These are phyloP conservation scores for Drosophila greeni DNA, from an alignment of 2,888 invertebrate species.

Conservation along the genomic window DNA sequence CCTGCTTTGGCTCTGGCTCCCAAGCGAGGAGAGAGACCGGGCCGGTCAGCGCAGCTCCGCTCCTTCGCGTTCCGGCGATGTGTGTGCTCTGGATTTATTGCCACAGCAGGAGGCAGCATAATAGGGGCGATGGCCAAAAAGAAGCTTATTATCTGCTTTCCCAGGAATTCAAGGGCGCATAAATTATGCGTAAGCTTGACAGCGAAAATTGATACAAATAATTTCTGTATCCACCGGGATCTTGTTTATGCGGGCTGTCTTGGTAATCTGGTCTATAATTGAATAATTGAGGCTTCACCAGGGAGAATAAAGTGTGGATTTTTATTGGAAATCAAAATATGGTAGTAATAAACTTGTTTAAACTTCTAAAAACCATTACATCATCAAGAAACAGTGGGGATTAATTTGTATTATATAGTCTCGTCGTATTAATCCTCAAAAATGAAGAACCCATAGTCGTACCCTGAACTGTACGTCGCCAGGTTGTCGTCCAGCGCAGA, in stretches of 20 bases:
- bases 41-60: slow-evolving; percentile 51
- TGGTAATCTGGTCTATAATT: neutral
- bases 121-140: slow-evolving; percentile 25
- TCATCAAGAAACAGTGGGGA: neutral
- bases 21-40: slow-evolving; percentile 48
- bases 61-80: slow-evolving; percentile 17
- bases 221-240: slow-evolving; percentile 4
- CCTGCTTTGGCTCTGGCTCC: slow-evolving; percentile 23
- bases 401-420: neutral
- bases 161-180: slow-evolving; percentile 25
- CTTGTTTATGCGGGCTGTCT: slow-evolving; percentile 1
- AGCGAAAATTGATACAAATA: slow-evolving; percentile 20
- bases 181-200: slow-evolving; percentile 17
- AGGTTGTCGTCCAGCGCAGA: slow-evolving; percentile 21
- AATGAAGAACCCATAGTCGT: neutral
- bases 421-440: neutral
- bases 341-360: neutral
- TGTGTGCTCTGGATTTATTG: slow-evolving; percentile 70
- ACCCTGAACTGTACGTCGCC: slow-evolving; percentile 19
- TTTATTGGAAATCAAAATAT: neutral
- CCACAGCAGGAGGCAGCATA: slow-evolving; percentile 45
- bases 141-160: slow-evolving; percentile 12
- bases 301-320: neutral
- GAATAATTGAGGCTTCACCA: slow-evolving; percentile 1
- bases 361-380: too few species aligned